A percentile compares a stretch with the other conserved stretches of the same genome.
Conservation (phyloP, 2,113 vertebrate species). For the Oophaga pumilio region DNA sequence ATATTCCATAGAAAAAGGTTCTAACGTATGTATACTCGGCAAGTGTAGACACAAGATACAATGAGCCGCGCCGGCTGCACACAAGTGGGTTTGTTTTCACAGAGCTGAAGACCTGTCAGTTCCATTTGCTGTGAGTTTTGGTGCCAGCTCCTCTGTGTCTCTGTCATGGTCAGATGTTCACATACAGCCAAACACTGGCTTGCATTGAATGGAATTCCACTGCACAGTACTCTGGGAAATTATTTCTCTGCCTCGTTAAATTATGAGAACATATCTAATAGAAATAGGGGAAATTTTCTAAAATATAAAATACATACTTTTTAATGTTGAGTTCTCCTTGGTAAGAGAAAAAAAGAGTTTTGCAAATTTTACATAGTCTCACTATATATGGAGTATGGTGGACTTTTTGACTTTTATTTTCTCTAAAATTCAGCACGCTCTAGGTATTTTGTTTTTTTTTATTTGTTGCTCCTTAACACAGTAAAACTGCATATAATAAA, state of each 20-base stretch:
- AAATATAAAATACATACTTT: background rate
- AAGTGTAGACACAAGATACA: background rate
- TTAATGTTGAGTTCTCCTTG: background rate
- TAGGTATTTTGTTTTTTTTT: no score
- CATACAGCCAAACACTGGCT: conserved; percentile 19
- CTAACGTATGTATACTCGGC: background rate
- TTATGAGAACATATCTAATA: background rate
- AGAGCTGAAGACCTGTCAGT: conserved; percentile 27
- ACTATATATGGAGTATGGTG: no score
- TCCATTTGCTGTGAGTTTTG: conserved; percentile 25
- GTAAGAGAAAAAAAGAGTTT: no score
- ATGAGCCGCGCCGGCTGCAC: conserved; percentile 2
- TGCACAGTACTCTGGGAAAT: background rate
- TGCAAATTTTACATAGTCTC: background rate
- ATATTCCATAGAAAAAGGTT: background rate
- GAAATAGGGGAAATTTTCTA: no score
- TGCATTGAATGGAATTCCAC: conserved; percentile 27
- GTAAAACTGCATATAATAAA: no score
- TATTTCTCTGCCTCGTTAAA: background rate
- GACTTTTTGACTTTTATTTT: no score
- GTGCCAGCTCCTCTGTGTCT: conserved; percentile 28
- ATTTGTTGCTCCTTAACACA: no score
- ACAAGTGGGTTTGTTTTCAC: conserved; percentile 29
- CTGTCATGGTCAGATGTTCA: conserved; percentile 30
- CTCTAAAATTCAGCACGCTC: no score